Conservation (phyloP, 2,888 invertebrate species). For the Ernsta delagoae region DNA sequence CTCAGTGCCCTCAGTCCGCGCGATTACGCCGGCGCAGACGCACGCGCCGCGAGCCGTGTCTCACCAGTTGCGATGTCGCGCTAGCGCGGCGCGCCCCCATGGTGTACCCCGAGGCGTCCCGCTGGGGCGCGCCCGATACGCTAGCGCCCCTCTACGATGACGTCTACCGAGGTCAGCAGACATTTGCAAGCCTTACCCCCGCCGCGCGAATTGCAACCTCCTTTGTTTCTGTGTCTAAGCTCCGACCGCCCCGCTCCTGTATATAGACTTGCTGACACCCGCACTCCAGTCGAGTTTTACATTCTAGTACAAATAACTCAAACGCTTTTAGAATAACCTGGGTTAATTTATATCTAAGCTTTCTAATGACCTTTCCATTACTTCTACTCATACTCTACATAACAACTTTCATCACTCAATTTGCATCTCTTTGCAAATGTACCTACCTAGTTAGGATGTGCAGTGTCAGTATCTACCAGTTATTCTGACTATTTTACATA, state of each 20-base stretch:
- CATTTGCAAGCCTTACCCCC: conserved; percentile 54
- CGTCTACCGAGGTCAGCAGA: conserved; percentile 86
- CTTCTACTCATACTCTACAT: conserved; percentile 16
- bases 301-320: conserved; percentile 30
- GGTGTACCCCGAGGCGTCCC: conserved; percentile 87
- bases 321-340: conserved; percentile 22
- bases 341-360: conserved; percentile 21
- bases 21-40: too few relatives aligned
- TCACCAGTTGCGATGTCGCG: too few relatives aligned
- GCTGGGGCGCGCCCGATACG: conserved; percentile 86
- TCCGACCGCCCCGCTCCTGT: conserved; percentile 44
- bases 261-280: conserved; percentile 47
- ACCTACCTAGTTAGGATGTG: conserved; percentile 17
- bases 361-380: conserved; percentile 32
- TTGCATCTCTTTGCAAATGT: conserved; percentile 9
- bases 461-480: conserved; percentile 6
- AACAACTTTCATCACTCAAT: conserved; percentile 34
- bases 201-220: conserved; percentile 50
- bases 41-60: too few relatives aligned
- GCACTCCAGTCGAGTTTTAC: conserved; percentile 38
- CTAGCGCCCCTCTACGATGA: conserved; percentile 88
- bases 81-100: too few relatives aligned
- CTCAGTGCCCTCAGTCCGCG: too few relatives aligned
- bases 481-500: not conserved
- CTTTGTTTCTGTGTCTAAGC: conserved; percentile 48